Base-by-base conservation (phyloP, 2,888 invertebrate species). In the Drosophila hamatofila region DNA sequence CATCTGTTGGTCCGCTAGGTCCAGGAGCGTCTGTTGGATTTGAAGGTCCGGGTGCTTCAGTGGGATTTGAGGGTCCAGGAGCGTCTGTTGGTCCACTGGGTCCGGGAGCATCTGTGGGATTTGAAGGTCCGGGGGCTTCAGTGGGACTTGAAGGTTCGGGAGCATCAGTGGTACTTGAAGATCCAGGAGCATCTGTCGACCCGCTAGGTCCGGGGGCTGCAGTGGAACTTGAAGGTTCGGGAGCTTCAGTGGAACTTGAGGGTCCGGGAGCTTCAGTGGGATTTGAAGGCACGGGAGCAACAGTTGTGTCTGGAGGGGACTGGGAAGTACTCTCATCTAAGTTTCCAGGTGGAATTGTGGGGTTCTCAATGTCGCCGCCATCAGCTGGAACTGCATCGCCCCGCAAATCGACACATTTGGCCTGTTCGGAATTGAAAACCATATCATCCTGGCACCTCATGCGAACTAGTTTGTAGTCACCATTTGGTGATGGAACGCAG, bases 291-390 rank as follows among this genome's bases (percentile, higher is more conserved):
- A 6, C 52, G 2, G 11, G 11, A 9, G 21, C 33, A 2, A 9
- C 30, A 30, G 9, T 16, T 0, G 75, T 46, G 0, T 41, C 14
- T 14, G 35, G 6, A 35, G 35, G 35, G 7, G 35, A 37, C 4
- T 16, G 16, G 6, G 35, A 16, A 16, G 35, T 37, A 37, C 35
- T 7, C 7, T 37, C 80, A 16, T 78, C 73, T 11, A 59, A 11
- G 27, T 58, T 61, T 3, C 49, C 65, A 6, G 63, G 76, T 18
- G 89, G 82, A 42, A 81, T 56, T 8, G 81, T 89, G 0, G 90
- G 86, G 30, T 72, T 83, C 63, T 82, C 80, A 46, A 83, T 81
- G 44, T 89, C 86, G 25, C 81, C 58, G n/a, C 66, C 72, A 1
- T 81, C 80, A n/a, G 52, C 65, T 51, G 51, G 27, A 18, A 33